These are phyloP conservation scores for Orthonychiurus folsomi DNA, from an alignment of 2,888 invertebrate species.

Conservation along the genomic window DNA sequence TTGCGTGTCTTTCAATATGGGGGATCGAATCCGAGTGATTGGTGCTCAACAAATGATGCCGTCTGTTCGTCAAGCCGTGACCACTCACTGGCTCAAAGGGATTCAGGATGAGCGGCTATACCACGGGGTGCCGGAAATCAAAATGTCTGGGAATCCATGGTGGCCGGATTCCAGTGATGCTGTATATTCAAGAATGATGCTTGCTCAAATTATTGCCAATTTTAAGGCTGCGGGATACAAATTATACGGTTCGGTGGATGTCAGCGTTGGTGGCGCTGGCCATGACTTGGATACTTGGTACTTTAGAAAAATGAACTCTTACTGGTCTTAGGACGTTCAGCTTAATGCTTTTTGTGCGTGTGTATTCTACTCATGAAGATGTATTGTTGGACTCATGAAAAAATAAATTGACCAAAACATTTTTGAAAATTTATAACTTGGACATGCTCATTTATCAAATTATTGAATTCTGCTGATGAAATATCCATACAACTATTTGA, in stretches of 20 bases:
- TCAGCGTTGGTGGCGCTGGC: conserved; percentile 4
- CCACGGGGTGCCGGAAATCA: conserved; percentile 10
- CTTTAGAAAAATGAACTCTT: conserved; percentile 12
- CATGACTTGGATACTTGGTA: conserved; percentile 13
- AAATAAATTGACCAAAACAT: no score
- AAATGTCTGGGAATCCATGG: conserved; percentile 10
- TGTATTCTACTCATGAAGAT: no score
- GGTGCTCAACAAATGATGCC: conserved; percentile 20
- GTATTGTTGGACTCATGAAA: no score
- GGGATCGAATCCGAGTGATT: conserved; percentile 21
- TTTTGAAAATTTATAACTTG: no score
- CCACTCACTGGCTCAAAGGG: conserved; percentile 12
- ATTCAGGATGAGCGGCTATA: conserved; percentile 14
- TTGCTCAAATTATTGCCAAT: conserved; percentile 13
- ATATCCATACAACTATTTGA: no score
- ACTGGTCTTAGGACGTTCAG: conserved; percentile 24
- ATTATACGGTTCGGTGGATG: conserved; percentile 14
- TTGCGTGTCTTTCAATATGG: conserved; percentile 18
- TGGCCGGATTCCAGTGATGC: conserved; percentile 5
- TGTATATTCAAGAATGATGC: conserved; percentile 2
- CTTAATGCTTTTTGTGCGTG: no score
- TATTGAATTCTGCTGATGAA: no score
- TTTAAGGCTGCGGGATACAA: conserved; percentile 14
- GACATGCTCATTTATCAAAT: no score
- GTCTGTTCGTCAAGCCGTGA: conserved; percentile 16